A percentile compares a stretch with the other conserved stretches of the same genome.
These are phyloP conservation scores for Polyploca ridens DNA, from an alignment of 2,888 invertebrate genomes.

Conservation along the genomic window DNA sequence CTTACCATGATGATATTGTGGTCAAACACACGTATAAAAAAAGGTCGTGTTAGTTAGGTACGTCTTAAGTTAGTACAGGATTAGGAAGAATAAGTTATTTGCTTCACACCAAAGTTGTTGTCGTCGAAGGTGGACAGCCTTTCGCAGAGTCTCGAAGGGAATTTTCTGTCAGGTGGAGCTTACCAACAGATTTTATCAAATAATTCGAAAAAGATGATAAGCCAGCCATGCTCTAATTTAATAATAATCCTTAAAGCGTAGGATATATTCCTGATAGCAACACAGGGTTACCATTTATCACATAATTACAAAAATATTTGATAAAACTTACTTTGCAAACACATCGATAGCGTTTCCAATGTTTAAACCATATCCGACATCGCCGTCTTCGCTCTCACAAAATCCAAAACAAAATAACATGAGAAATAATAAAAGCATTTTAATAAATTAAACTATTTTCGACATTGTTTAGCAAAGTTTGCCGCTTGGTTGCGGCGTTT, in stretches of 20 bases:
- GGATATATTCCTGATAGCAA: not conserved
- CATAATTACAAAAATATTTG: not conserved
- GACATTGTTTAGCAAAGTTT: slow-evolving; percentile 36
- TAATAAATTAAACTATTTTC: slow-evolving; percentile 33
- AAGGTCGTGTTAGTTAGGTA: no score
- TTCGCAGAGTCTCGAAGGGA: no score
- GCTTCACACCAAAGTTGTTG: no score
- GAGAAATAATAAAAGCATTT: slow-evolving; percentile 49
- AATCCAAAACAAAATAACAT: slow-evolving; percentile 51
- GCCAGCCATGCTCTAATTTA: not conserved
- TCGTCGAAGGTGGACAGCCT: no score
- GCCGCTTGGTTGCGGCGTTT: slow-evolving; percentile 51
- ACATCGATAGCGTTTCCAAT: slow-evolving; percentile 78
- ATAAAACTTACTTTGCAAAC: slow-evolving; percentile 74
- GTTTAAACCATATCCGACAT: slow-evolving; percentile 67
- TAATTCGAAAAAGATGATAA: not conserved
- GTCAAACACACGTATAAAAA: no score
- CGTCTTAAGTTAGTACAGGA: no score
- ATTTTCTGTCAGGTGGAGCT: not conserved
- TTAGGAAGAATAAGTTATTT: no score
- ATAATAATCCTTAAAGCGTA: slow-evolving; percentile 15
- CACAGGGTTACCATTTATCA: not conserved
- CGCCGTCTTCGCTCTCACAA: slow-evolving; percentile 61
- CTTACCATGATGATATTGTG: no score
- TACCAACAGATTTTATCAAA: not conserved